Evolutionary conservation across 92 coral and sea anemone species (phyloP), one percentile per base, ranked within the genome.

Genomic region (Nematostella vectensis): DNA sequence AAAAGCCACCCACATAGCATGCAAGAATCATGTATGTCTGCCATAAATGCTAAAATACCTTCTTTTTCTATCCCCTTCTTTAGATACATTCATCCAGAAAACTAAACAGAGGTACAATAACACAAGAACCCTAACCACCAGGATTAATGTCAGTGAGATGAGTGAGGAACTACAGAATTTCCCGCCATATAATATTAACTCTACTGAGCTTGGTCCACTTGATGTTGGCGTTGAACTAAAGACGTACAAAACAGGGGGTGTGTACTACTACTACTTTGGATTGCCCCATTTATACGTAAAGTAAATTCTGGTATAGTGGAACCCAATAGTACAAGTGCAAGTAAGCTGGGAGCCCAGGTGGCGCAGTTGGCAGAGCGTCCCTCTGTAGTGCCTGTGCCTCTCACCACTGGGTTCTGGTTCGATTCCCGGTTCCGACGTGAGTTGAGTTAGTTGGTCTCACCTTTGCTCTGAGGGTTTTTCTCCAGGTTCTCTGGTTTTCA

Each of bases 1-100:
- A n/a, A n/a, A n/a, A n/a, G n/a, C n/a, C n/a, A n/a, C n/a, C n/a
- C n/a, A n/a, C n/a, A n/a, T n/a, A n/a, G n/a, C n/a, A n/a, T n/a
- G n/a, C n/a, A n/a, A n/a, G n/a, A n/a, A n/a, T n/a, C n/a, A n/a
- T n/a, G n/a, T n/a, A n/a, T n/a, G n/a, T n/a, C n/a, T n/a, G n/a
- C n/a, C n/a, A n/a, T n/a, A n/a, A n/a, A n/a, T n/a, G n/a, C n/a
- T n/a, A n/a, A n/a, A n/a, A n/a, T n/a, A n/a, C n/a, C n/a, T n/a
- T n/a, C n/a, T n/a, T n/a, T n/a, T n/a, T n/a, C n/a, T n/a, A n/a
- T n/a, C n/a, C n/a, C n/a, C n/a, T n/a, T n/a, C 58, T 47, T 16
- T 60, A 89, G 97, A 89, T 70, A 80, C 94, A 36, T 89, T 80
- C 33, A 89, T 89, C 57, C 97, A 89, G 76, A 89, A 85, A 69